A percentile compares a stretch with the other conserved stretches of the same genome.
Conservation (phyloP, 2,113 vertebrate genomes). For the Myiozetetes cayanensis region DNA sequence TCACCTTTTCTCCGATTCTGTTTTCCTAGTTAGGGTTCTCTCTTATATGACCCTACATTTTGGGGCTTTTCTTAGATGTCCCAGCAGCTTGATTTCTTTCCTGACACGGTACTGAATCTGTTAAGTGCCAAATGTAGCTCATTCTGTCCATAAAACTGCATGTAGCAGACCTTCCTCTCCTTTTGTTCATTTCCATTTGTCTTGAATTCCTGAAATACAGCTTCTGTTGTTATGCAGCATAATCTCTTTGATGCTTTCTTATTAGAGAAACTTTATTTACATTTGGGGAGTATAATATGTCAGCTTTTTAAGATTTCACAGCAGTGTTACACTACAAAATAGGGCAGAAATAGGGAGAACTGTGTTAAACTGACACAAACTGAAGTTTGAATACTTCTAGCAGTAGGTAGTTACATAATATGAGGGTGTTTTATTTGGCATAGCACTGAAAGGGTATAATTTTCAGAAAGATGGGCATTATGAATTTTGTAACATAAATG, state of each 20-base stretch:
- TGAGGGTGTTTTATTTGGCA: not conserved
- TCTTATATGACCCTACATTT: not conserved
- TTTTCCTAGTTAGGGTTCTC: not conserved
- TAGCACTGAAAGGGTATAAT: not conserved
- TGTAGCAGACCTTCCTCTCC: not conserved
- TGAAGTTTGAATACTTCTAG: not conserved
- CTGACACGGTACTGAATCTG: not conserved
- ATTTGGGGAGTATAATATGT: not conserved
- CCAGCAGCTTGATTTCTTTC: not conserved
- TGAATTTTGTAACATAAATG: not conserved
- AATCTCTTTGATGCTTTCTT: not conserved
- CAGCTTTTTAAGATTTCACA: not conserved
- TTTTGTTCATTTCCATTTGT: not conserved
- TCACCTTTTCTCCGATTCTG: not conserved
- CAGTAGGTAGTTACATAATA: not conserved
- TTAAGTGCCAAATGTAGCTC: not conserved
- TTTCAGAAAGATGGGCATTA: not conserved
- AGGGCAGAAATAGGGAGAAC: not conserved
- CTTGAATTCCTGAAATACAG: not conserved
- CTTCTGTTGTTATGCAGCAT: not conserved
- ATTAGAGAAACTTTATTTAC: not conserved
- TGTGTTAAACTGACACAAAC: not conserved
- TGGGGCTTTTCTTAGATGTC: not conserved
- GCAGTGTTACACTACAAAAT: not conserved
- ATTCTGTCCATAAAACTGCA: not conserved